phyloP scores from a whole-genome alignment of 2,113 vertebrate genomes.

The Hippocampus comes region DNA sequence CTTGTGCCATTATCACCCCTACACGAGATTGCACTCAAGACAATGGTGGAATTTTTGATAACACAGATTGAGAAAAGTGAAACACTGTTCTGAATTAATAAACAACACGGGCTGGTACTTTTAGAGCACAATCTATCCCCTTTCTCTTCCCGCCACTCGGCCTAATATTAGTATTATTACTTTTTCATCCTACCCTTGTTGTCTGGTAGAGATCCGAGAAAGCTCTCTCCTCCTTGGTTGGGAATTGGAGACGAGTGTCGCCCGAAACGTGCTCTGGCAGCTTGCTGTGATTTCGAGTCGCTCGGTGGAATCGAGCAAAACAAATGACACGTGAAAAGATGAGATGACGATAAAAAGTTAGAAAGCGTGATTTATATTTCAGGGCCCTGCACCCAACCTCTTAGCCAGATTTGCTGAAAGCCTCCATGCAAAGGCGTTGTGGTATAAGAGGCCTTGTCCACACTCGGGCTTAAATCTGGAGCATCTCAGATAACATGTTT shows the following conservation, averaged over 20 bases:
- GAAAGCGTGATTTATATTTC: constrained; percentile 22
- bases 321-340: constrained; percentile 54
- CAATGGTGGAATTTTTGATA: constrained; percentile 77
- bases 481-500: constrained; percentile 11
- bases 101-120: constrained; percentile 71
- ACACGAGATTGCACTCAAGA: constrained; percentile 79
- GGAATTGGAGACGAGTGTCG: constrained; percentile 45
- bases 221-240: constrained; percentile 57
- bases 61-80: constrained; percentile 71
- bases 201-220: constrained; percentile 59
- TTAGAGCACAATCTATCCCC: constrained; percentile 57
- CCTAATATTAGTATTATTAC: constrained; percentile 68
- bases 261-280: constrained; percentile 46
- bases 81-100: constrained; percentile 80
- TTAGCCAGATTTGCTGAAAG: constrained; percentile 44
- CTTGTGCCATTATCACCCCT: constrained; percentile 62
- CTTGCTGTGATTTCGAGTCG: constrained; percentile 59
- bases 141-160: constrained; percentile 31
- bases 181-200: constrained; percentile 60
- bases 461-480: constrained; percentile 28
- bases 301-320: constrained; percentile 35
- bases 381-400: constrained; percentile 7
- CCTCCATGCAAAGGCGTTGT: constrained; percentile 28
- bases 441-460: constrained; percentile 2
- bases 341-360: constrained; percentile 15